phyloP scores from a whole-genome alignment of 2,113 vertebrate species.

The Perca schrenkii region DNA sequence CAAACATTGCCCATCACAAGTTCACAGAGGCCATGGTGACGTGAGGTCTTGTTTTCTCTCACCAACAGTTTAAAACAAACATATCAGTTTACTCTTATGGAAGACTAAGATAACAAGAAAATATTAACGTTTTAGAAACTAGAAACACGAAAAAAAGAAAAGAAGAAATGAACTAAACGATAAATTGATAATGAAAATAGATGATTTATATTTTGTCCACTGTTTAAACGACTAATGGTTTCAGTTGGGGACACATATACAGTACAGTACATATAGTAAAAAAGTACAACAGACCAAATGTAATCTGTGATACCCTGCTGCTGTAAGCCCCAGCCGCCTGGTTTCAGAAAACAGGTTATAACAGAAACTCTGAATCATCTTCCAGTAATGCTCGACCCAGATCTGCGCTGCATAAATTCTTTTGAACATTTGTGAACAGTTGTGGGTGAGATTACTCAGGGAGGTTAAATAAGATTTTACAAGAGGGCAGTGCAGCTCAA shows the following conservation, averaged over 20 bases:
- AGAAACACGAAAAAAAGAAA: background rate
- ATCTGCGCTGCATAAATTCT: background rate
- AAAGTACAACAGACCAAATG: background rate
- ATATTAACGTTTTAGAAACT: background rate
- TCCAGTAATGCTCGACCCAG: background rate
- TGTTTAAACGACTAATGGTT: background rate
- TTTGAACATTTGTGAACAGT: background rate
- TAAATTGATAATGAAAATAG: background rate
- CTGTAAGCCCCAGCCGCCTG: background rate
- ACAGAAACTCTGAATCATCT: background rate
- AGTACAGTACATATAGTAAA: background rate
- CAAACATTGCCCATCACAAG: background rate
- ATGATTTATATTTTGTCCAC: background rate
- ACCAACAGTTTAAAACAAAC: background rate
- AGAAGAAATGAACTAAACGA: background rate
- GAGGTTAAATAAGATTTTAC: slow-evolving; percentile 3
- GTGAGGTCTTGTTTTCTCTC: background rate
- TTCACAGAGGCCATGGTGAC: background rate
- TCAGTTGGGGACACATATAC: background rate
- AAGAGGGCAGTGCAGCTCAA: background rate
- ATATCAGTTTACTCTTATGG: background rate
- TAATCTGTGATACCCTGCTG: background rate
- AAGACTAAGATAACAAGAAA: background rate
- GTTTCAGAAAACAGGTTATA: background rate
- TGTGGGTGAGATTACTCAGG: background rate